phyloP scores from a whole-genome alignment of 2,113 vertebrate species.

The Aptenodytes forsteri region DNA sequence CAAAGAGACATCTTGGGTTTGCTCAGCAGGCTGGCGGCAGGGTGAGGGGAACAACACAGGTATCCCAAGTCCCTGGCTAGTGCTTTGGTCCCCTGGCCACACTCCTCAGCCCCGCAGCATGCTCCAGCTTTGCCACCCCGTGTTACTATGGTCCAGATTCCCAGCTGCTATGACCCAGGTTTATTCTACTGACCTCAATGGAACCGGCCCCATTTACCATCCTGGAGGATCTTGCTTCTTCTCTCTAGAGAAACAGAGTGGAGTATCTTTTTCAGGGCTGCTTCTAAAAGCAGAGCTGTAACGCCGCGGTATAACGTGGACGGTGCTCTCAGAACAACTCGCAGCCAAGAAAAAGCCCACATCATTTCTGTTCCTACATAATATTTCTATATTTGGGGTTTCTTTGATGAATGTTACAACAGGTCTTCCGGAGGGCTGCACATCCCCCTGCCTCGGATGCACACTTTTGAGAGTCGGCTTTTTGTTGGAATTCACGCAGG shows the following conservation, averaged over 20 bases:
- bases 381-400: not conserved
- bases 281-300: not conserved
- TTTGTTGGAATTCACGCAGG: not conserved
- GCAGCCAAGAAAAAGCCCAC: not conserved
- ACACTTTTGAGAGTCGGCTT: not conserved
- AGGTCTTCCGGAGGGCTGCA: not conserved
- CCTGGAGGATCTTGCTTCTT: not conserved
- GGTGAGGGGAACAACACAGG: not conserved
- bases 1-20: not conserved
- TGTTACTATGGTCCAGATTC: not conserved
- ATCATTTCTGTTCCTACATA: not conserved
- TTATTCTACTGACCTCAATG: not conserved
- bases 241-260: not conserved
- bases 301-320: fast-evolving
- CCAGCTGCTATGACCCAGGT: not conserved
- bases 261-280: not conserved
- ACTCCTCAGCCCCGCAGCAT: fast-evolving
- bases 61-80: not conserved
- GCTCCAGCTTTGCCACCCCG: not conserved
- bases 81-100: fast-evolving
- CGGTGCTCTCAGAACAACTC: not conserved
- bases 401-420: not conserved
- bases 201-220: not conserved
- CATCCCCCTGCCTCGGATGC: not conserved
- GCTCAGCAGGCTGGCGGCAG: not conserved